Evolutionary conservation across 2,888 invertebrate genomes (phyloP).

Genomic region (Callimorpha dominula): DNA sequence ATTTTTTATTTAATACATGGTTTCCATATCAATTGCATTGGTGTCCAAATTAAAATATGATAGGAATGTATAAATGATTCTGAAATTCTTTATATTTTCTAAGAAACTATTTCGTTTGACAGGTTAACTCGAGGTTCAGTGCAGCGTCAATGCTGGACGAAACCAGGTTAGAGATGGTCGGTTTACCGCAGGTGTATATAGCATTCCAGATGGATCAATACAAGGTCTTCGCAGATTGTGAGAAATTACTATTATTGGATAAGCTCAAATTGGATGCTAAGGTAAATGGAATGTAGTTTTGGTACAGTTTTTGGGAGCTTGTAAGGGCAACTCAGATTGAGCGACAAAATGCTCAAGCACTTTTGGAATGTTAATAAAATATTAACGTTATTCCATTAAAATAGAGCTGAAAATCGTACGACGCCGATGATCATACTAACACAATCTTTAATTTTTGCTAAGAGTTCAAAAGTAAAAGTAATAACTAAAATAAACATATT

Average conservation of each 20-base stretch:
- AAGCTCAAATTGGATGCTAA: slow-evolving; percentile 88
- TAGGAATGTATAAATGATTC: too few species aligned
- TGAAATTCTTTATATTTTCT: neutral
- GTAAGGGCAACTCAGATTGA: neutral
- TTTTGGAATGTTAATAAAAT: neutral
- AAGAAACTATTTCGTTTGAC: slow-evolving; percentile 3
- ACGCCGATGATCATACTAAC: neutral
- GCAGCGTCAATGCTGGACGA: slow-evolving; percentile 73
- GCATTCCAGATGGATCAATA: slow-evolving; percentile 89
- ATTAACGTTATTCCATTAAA: neutral
- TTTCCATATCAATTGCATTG: too few species aligned
- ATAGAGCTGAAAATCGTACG: neutral
- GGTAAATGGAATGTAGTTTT: slow-evolving; percentile 58
- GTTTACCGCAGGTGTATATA: slow-evolving; percentile 87
- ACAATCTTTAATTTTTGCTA: neutral
- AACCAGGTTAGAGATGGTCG: slow-evolving; percentile 52
- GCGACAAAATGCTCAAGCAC: neutral
- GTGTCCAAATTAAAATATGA: too few species aligned
- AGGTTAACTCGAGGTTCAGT: slow-evolving; percentile 88
- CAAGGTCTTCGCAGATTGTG: slow-evolving; percentile 87
- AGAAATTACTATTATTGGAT: slow-evolving; percentile 81
- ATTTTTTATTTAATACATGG: too few species aligned
- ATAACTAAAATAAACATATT: neutral
- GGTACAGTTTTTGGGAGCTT: neutral
- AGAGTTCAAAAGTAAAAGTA: neutral